These are phyloP conservation scores for Mus caroli DNA, from an alignment of 2,797 vertebrate species.

Conservation along the genomic window DNA sequence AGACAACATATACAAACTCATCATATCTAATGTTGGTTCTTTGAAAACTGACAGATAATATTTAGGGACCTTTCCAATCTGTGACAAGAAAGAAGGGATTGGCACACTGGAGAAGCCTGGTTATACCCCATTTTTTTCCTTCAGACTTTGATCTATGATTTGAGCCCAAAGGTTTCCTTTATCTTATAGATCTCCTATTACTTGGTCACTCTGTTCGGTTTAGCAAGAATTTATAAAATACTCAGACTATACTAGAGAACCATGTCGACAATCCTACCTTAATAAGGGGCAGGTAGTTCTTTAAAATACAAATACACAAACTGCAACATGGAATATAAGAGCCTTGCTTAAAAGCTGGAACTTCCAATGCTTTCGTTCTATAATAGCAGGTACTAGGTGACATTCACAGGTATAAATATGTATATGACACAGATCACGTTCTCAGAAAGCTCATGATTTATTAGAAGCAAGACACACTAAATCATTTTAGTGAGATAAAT, in stretches of 20 bases:
- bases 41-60: constrained; percentile 5
- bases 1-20: not conserved
- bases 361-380: not conserved
- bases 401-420: constrained; percentile 17
- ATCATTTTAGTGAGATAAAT: constrained; percentile 37
- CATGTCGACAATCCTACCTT: constrained; percentile 16
- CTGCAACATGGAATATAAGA: not conserved
- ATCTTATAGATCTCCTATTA: not conserved
- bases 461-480: constrained; percentile 41
- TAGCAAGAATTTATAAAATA: constrained; percentile 36
- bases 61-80: not conserved
- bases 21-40: constrained; percentile 25
- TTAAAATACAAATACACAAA: constrained; percentile 35
- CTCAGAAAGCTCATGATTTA: constrained; percentile 30
- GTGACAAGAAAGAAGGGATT: not conserved
- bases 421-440: constrained; percentile 8
- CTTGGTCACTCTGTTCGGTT: not conserved
- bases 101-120: not conserved
- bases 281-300: constrained; percentile 26
- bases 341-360: not conserved
- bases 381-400: constrained; percentile 6
- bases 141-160: constrained; percentile 13
- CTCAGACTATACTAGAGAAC: not conserved
- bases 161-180: not conserved
- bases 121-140: not conserved